These are phyloP conservation scores for Papilio protenor DNA, from an alignment of 2,888 invertebrate species.

Conservation along the genomic window DNA sequence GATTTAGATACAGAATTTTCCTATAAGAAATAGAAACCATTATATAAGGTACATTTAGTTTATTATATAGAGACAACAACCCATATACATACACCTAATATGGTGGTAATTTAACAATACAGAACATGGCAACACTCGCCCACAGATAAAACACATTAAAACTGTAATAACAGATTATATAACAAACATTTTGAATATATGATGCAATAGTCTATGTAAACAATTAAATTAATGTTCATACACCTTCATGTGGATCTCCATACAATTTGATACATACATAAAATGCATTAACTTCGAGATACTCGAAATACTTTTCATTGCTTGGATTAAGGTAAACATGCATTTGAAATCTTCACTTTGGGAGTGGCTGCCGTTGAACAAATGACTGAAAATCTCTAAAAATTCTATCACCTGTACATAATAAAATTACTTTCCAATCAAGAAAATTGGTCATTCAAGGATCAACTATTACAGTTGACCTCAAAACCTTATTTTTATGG, in stretches of 20 bases:
- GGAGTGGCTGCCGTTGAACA: no score
- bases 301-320: no score
- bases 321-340: no score
- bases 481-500: no score
- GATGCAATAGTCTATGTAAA: not conserved
- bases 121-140: constrained; percentile 57
- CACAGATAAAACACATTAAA: constrained; percentile 45
- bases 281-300: no score
- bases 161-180: constrained; percentile 37
- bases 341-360: no score
- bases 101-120: constrained; percentile 59
- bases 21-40: constrained; percentile 69
- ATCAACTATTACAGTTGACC: no score
- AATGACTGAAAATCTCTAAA: no score
- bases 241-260: not conserved
- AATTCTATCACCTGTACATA: no score
- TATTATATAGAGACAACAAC: constrained; percentile 71
- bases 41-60: constrained; percentile 61
- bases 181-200: constrained; percentile 14
- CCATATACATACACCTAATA: constrained; percentile 75
- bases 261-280: constrained; percentile 9
- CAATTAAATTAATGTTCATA: not conserved
- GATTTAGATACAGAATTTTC: constrained; percentile 65
- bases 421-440: no score
- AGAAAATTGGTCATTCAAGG: no score